Evolutionary conservation across 37 sponge, comb jelly and placozoan species (phyloP).

Genomic region (Amphimedon queenslandica): DNA sequence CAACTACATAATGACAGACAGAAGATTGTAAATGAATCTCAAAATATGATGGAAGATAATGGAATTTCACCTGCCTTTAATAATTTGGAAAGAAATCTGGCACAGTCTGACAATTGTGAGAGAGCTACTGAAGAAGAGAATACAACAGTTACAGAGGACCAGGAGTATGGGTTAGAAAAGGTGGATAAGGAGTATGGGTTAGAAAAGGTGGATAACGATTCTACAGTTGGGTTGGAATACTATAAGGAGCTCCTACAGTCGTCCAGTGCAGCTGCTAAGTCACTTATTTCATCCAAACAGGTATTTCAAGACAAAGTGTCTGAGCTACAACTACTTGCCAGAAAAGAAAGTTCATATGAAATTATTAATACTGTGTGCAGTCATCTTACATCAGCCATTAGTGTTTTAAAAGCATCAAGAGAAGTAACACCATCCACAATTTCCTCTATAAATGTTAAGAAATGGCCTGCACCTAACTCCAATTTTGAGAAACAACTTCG

Average conservation of each 20-base stretch:
- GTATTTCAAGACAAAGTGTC: neutral
- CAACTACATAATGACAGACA: slow-evolving; percentile 1
- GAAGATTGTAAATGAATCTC: no score
- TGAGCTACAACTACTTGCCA: neutral
- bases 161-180: no score
- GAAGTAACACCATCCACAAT: neutral
- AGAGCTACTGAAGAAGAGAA: no score
- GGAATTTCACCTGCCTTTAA: no score
- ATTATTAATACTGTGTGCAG: neutral
- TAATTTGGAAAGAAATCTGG: no score
- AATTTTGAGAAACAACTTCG: neutral
- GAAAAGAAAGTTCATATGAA: neutral
- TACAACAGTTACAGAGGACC: no score
- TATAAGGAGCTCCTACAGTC: neutral
- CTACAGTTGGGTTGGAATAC: neutral
- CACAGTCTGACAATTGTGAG: no score
- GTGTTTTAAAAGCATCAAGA: neutral
- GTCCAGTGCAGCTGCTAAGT: neutral
- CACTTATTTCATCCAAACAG: neutral
- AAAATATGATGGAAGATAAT: no score
- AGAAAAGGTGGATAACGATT: no score
- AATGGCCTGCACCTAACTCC: neutral
- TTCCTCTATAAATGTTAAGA: neutral
- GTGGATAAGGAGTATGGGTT: no score
- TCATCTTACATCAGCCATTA: neutral